These are phyloP conservation scores for Holcopasites calliopsidis DNA, from an alignment of 1,140 invertebrate genomes.

Conservation along the genomic window DNA sequence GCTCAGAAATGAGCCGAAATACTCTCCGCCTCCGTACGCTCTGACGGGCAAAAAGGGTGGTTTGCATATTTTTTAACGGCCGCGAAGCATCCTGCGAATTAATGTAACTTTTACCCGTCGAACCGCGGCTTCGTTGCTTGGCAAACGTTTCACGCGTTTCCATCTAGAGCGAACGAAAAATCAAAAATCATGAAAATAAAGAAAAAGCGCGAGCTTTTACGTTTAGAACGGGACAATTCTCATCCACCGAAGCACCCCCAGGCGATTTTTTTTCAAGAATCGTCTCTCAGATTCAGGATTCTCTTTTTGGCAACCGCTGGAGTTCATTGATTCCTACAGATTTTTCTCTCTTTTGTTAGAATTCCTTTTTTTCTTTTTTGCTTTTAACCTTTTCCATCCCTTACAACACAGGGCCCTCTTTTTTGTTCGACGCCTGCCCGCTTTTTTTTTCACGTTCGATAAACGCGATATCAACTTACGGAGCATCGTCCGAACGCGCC, in stretches of 20 bases:
- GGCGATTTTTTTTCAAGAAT: constrained; percentile 9
- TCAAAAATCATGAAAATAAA: background rate
- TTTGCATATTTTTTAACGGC: constrained; percentile 78
- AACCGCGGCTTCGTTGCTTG: constrained; percentile 52
- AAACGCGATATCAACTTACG: constrained; percentile 34
- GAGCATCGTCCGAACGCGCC: background rate
- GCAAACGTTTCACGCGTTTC: constrained; percentile 51
- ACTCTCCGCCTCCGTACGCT: constrained; percentile 58
- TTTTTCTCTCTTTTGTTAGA: too few species aligned
- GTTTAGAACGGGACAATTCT: constrained; percentile 44
- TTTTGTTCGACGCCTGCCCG: background rate
- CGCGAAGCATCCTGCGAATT: constrained; percentile 71
- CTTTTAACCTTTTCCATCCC: too few species aligned
- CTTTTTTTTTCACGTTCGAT: background rate
- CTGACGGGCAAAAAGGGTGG: constrained; percentile 74
- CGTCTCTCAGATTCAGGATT: too few species aligned
- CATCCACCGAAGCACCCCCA: constrained; percentile 42
- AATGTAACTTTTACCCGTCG: constrained; percentile 71
- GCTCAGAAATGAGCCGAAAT: constrained; percentile 68
- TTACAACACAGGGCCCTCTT: background rate
- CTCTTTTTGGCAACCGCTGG: too few species aligned
- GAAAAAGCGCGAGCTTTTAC: background rate
- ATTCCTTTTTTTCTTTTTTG: too few species aligned
- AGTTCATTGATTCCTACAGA: too few species aligned
- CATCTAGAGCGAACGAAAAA: background rate